Evolutionary conservation across 2,888 invertebrate species (phyloP).

Genomic region (Andrena hattorfiana): DNA sequence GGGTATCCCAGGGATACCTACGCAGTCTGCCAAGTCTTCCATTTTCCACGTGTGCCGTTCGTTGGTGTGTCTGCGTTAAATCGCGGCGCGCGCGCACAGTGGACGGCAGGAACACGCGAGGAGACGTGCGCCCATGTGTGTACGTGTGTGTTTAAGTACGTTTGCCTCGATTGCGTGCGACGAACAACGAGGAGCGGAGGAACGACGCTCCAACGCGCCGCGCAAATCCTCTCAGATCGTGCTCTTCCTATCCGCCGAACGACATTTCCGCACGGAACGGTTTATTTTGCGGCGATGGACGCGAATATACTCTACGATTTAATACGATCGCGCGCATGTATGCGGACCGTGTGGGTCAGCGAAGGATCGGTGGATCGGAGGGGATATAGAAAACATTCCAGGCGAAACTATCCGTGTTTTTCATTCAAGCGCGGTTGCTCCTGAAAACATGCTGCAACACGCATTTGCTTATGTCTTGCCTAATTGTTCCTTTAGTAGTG

Average conservation of each 20-base stretch:
- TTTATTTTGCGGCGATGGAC: conserved; percentile 65
- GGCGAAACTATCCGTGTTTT: not conserved
- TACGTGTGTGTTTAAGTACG: conserved; percentile 68
- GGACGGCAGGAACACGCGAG: conserved; percentile 11
- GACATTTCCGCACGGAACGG: conserved; percentile 59
- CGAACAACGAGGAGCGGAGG: conserved; percentile 69
- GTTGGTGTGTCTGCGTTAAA: conserved; percentile 53
- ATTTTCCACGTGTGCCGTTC: conserved; percentile 68
- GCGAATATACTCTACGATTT: conserved; percentile 48
- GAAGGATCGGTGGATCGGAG: no score
- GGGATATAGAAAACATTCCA: not conserved
- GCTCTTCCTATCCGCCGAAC: conserved; percentile 71
- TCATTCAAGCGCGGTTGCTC: not conserved
- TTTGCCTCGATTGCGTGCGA: conserved; percentile 74
- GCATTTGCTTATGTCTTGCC: not conserved
- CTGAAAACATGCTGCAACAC: not conserved
- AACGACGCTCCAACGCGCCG: conserved; percentile 78
- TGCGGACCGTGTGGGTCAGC: no score
- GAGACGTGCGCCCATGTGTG: not conserved
- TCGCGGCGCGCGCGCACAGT: conserved; percentile 33
- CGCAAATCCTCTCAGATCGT: conserved; percentile 78
- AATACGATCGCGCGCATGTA: conserved; percentile 25
- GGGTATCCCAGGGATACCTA: conserved; percentile 80
- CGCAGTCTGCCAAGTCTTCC: conserved; percentile 72
- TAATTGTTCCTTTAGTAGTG: no score